phyloP scores from a whole-genome alignment of 1,140 invertebrate species.

The Apis dorsata region DNA sequence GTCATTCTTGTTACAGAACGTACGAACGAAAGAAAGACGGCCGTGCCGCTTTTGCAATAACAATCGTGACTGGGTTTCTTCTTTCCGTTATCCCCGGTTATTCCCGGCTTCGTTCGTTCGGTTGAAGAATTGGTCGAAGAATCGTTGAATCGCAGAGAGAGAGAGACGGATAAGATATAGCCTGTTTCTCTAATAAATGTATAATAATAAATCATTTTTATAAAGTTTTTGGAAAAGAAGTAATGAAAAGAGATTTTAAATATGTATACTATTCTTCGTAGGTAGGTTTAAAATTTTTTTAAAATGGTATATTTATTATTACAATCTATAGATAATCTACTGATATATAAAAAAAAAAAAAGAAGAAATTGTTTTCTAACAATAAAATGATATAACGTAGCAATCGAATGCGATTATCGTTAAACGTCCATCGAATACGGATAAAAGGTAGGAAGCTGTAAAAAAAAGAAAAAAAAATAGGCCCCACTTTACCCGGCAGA shows the following conservation, averaged over 20 bases:
- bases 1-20: conserved; percentile 68
- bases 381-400: not conserved
- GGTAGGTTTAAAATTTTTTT: no score
- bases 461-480: not conserved
- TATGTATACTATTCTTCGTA: no score
- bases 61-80: conserved; percentile 33
- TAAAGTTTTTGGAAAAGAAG: no score
- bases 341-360: no score
- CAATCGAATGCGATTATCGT: not conserved
- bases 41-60: conserved; percentile 46
- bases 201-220: no score
- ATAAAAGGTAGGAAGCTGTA: not conserved
- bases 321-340: no score
- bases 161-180: no score
- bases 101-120: not conserved
- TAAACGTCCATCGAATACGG: not conserved
- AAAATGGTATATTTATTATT: no score
- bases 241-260: no score
- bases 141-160: no score
- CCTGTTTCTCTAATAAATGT: no score
- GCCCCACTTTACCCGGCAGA: not conserved
- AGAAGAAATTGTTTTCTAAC: not conserved
- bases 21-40: conserved; percentile 35
- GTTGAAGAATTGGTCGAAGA: no score
- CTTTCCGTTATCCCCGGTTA: not conserved